Evolutionary conservation across 2,888 invertebrate genomes (phyloP), one percentile per base, ranked within the genome.

Genomic region (Amaurobius ferox): DNA sequence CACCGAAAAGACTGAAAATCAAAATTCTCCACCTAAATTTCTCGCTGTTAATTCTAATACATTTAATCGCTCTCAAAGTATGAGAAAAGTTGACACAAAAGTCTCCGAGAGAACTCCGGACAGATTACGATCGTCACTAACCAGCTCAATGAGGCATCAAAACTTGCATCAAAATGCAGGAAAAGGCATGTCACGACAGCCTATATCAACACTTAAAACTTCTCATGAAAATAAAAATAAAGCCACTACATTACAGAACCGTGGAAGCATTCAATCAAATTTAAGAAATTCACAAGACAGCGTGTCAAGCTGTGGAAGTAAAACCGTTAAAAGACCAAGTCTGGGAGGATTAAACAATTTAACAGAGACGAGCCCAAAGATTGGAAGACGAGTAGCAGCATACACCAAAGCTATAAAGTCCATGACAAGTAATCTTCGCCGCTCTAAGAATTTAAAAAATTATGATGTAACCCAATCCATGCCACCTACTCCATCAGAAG

Each of bases 341-440:
- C 35, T 62, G 32, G 70, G 40, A 70, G 73, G 39, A 19, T 74
- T 40, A 30, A 40, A 28, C 23, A 70, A 39, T 32, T 32, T 70
- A 48, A 70, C n/a, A 16, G 79, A 81, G 26, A 72, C 66, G 64
- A 73, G 62, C 26, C 87, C 68, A 62, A 80, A 79, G 23, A 88
- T 89, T 0, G 89, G 83, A 29, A 79, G 79, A 30, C 85, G 89
- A 79, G 86, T 91, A 16, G 88, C 89, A 91, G 94, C 87, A 90
- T 94, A 90, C 88, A 92, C 93, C 91, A 89, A 92, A 89, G 90
- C 94, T 88, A 91, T 94, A 90, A 90, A 92, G 90, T 90, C 92
- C 88, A 87, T 92, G 87, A 91, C 92, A 23, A 91, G 90, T 61
- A 66, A 92, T 88, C 89, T 93, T 62, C 86, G 89, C 48, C 71